Conservation (phyloP, 2,888 invertebrate genomes). For the Meteorus colon region DNA sequence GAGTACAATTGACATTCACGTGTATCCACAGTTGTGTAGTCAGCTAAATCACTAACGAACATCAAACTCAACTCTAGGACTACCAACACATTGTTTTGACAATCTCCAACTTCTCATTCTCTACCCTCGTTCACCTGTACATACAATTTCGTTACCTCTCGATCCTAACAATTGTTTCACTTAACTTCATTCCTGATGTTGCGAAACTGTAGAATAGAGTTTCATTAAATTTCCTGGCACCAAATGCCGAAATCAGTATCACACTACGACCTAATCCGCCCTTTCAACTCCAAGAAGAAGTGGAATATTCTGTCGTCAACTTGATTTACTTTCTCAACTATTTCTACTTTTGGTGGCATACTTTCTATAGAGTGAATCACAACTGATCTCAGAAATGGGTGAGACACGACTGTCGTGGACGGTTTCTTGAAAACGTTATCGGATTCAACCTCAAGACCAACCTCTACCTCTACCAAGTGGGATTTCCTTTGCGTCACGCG, state of each 20-base stretch:
- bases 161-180: neutral
- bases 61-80: neutral
- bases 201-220: neutral
- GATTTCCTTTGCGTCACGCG: constrained; percentile 9
- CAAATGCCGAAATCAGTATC: constrained; percentile 1
- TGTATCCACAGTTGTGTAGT: neutral
- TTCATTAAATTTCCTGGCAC: neutral
- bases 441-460: constrained; percentile 7
- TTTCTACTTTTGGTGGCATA: neutral
- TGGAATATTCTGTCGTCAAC: neutral
- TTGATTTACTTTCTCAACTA: neutral
- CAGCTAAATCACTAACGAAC: neutral
- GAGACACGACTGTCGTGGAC: neutral
- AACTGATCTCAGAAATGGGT: neutral
- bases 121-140: neutral
- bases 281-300: neutral
- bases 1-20: neutral
- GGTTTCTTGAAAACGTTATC: constrained; percentile 5
- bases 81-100: constrained; percentile 2
- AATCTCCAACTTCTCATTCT: neutral
- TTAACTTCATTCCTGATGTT: neutral
- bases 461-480: neutral
- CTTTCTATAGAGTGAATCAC: neutral
- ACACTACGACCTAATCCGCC: neutral
- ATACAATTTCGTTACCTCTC: neutral